A percentile compares a stretch with the other conserved stretches of the same genome.
Evolutionary conservation across 2,113 vertebrate genomes (phyloP).

Genomic region (Chlamydotis undulata): DNA sequence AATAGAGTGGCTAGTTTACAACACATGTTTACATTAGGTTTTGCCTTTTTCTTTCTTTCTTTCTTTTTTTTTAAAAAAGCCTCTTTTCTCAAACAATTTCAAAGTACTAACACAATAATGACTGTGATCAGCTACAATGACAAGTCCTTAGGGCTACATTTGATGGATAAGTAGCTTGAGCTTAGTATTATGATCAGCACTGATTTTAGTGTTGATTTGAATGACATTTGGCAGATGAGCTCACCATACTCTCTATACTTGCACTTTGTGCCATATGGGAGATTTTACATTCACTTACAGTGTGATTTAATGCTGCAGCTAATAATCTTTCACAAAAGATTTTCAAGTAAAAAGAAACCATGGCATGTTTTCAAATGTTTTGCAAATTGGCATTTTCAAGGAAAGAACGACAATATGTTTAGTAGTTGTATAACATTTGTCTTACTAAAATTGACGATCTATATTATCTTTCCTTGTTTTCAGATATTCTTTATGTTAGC

Average conservation of each 20-base stretch:
- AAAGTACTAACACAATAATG: background rate
- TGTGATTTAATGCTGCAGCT: background rate
- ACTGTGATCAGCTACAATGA: background rate
- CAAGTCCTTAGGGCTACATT: background rate
- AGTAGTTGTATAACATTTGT: background rate
- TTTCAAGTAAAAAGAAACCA: background rate
- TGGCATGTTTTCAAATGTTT: background rate
- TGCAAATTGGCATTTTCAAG: background rate
- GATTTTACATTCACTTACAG: background rate
- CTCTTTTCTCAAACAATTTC: background rate
- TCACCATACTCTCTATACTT: background rate
- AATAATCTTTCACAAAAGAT: background rate
- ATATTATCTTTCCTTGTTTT: background rate
- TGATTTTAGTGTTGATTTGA: background rate
- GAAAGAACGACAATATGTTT: background rate
- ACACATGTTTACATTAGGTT: rapidly evolving
- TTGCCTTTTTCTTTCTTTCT: too few species aligned
- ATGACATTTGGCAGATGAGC: background rate
- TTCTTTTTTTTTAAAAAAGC: too few species aligned
- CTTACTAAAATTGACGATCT: background rate
- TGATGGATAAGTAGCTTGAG: background rate
- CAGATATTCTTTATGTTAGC: background rate
- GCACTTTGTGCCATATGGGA: background rate
- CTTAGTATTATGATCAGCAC: background rate
- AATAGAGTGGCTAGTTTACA: background rate